A percentile compares a stretch with the other conserved stretches of the same genome.
Evolutionary conservation across 2,888 invertebrate species (phyloP).

Genomic region (Drosophila prolongata): DNA sequence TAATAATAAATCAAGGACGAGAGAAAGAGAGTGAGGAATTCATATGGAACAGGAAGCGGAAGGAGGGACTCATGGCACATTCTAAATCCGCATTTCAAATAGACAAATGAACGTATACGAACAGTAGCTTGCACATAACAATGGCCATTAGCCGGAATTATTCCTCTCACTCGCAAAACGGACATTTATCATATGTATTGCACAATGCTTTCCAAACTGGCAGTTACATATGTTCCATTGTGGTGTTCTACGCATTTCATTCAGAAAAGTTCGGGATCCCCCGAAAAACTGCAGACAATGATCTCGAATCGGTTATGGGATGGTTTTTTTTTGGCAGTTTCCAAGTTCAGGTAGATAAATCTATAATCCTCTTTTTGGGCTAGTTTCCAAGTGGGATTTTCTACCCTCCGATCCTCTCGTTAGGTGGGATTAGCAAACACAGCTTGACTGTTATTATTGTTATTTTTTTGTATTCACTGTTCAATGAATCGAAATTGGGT

Average conservation of each 20-base stretch:
- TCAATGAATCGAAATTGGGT: conserved; percentile 38
- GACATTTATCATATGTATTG: conserved; percentile 42
- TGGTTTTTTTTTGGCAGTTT: conserved; percentile 1
- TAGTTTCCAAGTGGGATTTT: conserved; percentile 10
- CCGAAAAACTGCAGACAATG: conserved; percentile 16
- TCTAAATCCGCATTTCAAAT: conserved; percentile 59
- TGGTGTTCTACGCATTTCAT: conserved; percentile 31
- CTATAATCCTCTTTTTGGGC: conserved; percentile 18
- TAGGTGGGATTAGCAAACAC: conserved; percentile 38
- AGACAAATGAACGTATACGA: conserved; percentile 55
- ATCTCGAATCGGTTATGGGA: conserved; percentile 7
- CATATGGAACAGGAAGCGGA: conserved; percentile 21
- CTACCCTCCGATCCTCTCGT: conserved; percentile 25
- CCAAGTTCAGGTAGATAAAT: conserved; percentile 8
- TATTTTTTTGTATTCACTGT: conserved; percentile 14
- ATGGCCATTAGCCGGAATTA: conserved; percentile 34
- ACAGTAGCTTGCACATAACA: conserved; percentile 31
- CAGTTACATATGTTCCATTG: conserved; percentile 66
- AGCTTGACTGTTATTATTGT: conserved; percentile 42
- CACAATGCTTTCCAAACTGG: conserved; percentile 41
- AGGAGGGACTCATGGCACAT: conserved; percentile 21
- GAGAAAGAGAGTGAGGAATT: conserved; percentile 18
- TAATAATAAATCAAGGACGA: conserved; percentile 76
- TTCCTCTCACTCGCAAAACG: conserved; percentile 15
- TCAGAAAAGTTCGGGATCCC: conserved; percentile 4